Evolutionary conservation across 2,888 invertebrate genomes (phyloP).

Genomic region (Drosophila antonietae): DNA sequence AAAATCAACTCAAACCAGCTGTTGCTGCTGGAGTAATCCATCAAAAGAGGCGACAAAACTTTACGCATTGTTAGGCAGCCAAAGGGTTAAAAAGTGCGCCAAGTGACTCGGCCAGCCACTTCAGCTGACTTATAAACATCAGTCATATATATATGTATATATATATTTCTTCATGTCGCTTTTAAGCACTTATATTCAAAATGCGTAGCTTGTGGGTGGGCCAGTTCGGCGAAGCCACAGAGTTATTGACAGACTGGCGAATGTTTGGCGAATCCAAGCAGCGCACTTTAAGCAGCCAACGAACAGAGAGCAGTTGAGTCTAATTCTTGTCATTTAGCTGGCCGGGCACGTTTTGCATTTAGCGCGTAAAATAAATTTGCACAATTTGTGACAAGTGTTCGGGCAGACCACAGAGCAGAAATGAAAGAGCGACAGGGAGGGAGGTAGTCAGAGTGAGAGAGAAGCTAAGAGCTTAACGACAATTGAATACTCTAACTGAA

Average conservation of each 20-base stretch:
- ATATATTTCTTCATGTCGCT: conserved; percentile 10
- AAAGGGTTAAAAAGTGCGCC: conserved; percentile 50
- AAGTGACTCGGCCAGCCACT: conserved; percentile 42
- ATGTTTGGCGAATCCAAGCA: conserved; percentile 10
- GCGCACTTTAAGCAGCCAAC: background rate
- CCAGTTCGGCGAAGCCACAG: conserved; percentile 64
- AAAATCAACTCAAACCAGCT: conserved; percentile 38
- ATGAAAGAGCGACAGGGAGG: conserved; percentile 11
- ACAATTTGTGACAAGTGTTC: conserved; percentile 79
- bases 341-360: conserved; percentile 78
- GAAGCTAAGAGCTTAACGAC: background rate
- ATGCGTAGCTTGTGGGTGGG: conserved; percentile 63
- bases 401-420: conserved; percentile 29
- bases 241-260: conserved; percentile 64
- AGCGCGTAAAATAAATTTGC: conserved; percentile 79
- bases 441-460: background rate
- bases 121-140: conserved; percentile 22
- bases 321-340: conserved; percentile 77
- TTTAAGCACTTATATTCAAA: conserved; percentile 40
- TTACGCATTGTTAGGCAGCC: conserved; percentile 76
- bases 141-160: conserved; percentile 12
- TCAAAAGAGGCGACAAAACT: conserved; percentile 78
- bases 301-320: conserved; percentile 26
- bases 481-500: background rate
- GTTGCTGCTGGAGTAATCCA: conserved; percentile 62